Conservation (phyloP, 2,888 invertebrate genomes). For the Drosophila lutescens region DNA sequence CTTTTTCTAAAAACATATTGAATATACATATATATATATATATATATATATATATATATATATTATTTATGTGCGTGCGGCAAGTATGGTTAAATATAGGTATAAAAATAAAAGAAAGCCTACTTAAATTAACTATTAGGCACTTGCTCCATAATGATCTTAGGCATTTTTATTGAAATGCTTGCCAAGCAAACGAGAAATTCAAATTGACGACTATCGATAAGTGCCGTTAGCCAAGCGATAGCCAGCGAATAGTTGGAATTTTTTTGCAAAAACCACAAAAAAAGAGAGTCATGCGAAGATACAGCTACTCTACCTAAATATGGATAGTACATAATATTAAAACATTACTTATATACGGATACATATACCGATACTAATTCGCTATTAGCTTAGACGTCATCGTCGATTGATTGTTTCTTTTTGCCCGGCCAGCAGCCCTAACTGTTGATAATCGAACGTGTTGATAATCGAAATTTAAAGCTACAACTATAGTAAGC, state of each 20-base stretch:
- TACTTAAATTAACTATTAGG: constrained; percentile 28
- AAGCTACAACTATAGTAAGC: constrained; percentile 10
- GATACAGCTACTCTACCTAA: constrained; percentile 11
- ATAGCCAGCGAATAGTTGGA: constrained; percentile 36
- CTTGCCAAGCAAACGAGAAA: constrained; percentile 44
- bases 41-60: too few species aligned
- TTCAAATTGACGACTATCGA: constrained; percentile 17
- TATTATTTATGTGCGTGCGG: constrained; percentile 17
- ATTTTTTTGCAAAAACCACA: constrained; percentile 20
- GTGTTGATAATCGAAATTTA: constrained; percentile 50
- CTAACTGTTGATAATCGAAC: constrained; percentile 51
- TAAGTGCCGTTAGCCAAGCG: constrained; percentile 11
- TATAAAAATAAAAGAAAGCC: constrained; percentile 10
- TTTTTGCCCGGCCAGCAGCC: constrained; percentile 18
- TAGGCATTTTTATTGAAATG: constrained; percentile 76
- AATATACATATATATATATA: neutral
- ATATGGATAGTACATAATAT: constrained; percentile 16
- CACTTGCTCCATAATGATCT: constrained; percentile 35
- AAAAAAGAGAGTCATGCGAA: neutral
- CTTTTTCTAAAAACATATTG: constrained; percentile 52
- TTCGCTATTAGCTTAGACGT: constrained; percentile 31
- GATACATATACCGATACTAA: constrained; percentile 2
- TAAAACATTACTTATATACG: neutral
- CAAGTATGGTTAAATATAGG: constrained; percentile 23
- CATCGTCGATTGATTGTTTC: neutral